A percentile compares a stretch with the other conserved stretches of the same genome.
phyloP scores from a whole-genome alignment of 2,113 vertebrate genomes.

The Dromas ardeola region DNA sequence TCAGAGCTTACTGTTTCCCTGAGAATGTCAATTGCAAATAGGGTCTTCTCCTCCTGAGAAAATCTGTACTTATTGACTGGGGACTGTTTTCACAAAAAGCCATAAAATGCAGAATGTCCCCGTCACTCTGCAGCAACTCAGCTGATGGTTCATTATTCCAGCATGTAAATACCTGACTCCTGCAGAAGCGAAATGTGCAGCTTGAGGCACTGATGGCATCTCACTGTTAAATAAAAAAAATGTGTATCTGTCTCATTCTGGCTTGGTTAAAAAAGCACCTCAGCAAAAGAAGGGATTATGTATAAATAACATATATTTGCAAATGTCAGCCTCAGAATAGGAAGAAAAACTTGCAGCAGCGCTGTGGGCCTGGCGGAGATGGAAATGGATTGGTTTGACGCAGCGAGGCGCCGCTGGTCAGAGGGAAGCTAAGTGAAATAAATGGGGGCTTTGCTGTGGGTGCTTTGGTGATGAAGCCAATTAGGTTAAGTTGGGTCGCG shows the following conservation, averaged over 20 bases:
- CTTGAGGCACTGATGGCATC: neutral
- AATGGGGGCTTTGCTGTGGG: neutral
- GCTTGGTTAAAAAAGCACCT: neutral
- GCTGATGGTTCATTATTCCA: constrained; percentile 5
- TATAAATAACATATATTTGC: neutral
- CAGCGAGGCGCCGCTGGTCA: neutral
- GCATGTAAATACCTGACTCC: neutral
- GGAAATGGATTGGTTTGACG: neutral
- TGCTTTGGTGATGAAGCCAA: neutral
- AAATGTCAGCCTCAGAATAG: neutral
- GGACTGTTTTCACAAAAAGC: neutral
- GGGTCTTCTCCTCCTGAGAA: neutral
- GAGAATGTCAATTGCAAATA: neutral
- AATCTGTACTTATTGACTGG: neutral
- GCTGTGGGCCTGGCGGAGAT: neutral
- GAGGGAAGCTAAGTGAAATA: neutral
- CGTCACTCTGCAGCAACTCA: neutral
- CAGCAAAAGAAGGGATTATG: neutral
- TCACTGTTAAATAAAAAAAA: neutral
- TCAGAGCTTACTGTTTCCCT: neutral
- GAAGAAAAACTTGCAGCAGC: neutral
- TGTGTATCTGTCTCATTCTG: neutral
- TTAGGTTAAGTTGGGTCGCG: neutral
- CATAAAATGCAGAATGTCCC: neutral
- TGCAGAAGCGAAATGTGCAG: neutral